Base-by-base conservation (phyloP, 2,888 invertebrate species). In the Proisotoma minuta region DNA sequence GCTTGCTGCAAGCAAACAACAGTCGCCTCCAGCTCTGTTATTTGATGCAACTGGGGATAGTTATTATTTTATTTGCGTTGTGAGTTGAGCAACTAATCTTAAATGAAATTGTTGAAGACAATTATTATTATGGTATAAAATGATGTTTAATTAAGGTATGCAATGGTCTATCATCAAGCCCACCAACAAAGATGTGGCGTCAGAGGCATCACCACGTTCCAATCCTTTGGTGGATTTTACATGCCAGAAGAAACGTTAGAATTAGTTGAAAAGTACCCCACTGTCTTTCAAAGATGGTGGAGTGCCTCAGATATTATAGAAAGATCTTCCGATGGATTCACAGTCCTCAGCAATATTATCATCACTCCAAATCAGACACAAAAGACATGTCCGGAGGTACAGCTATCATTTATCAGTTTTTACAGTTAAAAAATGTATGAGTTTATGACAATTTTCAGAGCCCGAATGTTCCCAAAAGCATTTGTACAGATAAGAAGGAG, bases 121-220 rank as follows among this genome's bases (percentile, higher is more conserved):
- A 22, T 3, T 20, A 28, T 24, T 18, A 4, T 20, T 56, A 10
- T 22, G 51, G 52, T 20, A 5, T 47, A 27, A 57, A 26, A 20
- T 12, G n/a, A n/a, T n/a, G n/a, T n/a, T n/a, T n/a, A n/a, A 50
- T 43, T 20, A 22, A 69, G 69, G 26, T 69, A 69, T 51, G 66
- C 69, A 4, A 69, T 69, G 34, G 64, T 69, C 10, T 69, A 69
- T 34, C 69, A 69, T 27, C 66, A 69, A 66, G 69, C 69, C 10
- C 69, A 69, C 49, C 69, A 69, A 34, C 66, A 64, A 48, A 24
- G 66, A 27, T 69, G 69, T 52, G 63, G 63, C 15, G 69, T 69
- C n/a, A 57, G 66, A 15, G 69, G 66, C 3, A 66, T 69, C 12
- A 69, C 69, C n/a, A 66, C 69, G 12, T 66, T 59, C 24, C 65